Conservation (phyloP, 2,113 vertebrate species). For the Campylomormyrus numenius region DNA sequence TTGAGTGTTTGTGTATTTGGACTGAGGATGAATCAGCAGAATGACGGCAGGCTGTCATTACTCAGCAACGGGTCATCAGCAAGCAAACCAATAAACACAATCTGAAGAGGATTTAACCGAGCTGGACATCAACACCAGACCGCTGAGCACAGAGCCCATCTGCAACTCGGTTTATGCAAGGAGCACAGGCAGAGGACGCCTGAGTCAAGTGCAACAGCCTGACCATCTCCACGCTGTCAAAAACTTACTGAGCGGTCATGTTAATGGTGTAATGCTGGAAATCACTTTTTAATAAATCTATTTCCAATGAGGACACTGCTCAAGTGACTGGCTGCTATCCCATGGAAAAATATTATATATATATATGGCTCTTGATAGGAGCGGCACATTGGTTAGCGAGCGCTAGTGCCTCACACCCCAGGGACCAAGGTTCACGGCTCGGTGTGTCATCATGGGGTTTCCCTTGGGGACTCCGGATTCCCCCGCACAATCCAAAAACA, state of each 20-base stretch:
- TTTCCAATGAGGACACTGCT: background rate
- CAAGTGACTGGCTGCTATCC: background rate
- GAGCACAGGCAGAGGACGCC: background rate
- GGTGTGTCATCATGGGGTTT: background rate
- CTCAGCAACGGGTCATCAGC: background rate
- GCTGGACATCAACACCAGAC: background rate
- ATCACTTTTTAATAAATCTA: background rate
- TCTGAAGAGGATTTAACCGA: background rate
- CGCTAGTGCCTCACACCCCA: background rate
- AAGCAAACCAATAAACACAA: background rate
- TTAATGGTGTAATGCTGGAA: background rate
- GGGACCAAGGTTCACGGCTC: background rate
- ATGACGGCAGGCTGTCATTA: background rate
- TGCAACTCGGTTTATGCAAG: background rate
- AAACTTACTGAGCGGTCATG: background rate
- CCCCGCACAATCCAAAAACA: background rate
- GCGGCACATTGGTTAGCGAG: background rate
- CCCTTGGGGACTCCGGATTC: no score
- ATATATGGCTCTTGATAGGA: background rate
- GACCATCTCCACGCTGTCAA: background rate
- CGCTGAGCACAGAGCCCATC: background rate
- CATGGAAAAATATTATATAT: background rate
- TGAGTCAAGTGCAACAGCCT: background rate
- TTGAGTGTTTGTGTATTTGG: background rate
- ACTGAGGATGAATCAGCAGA: background rate